A percentile compares a stretch with the other conserved stretches of the same genome.
These are phyloP conservation scores for Nyctibius bracteatus DNA, from an alignment of 2,113 vertebrate genomes.

Conservation along the genomic window DNA sequence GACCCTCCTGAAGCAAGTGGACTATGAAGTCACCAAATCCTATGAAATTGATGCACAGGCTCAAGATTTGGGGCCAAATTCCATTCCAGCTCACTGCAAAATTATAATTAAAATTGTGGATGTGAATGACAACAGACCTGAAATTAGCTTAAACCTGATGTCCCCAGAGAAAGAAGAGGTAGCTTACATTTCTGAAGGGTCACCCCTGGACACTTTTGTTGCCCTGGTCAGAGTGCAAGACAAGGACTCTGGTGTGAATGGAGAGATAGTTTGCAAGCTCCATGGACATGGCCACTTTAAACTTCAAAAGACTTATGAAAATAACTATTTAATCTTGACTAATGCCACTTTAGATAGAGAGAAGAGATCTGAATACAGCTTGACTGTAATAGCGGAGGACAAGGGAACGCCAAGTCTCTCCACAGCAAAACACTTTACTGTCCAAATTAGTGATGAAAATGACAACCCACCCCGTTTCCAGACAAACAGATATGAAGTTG, in stretches of 20 bases:
- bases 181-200: constrained; percentile 91
- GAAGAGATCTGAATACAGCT: constrained; percentile 92
- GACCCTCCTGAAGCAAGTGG: constrained; percentile 89
- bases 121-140: constrained; percentile 96
- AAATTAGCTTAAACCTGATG: constrained; percentile 95
- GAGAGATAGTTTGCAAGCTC: constrained; percentile 88
- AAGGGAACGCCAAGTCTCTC: constrained; percentile 89
- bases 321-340: constrained; percentile 95
- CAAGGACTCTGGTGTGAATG: constrained; percentile 89
- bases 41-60: constrained; percentile 96
- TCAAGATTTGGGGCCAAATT: constrained; percentile 95
- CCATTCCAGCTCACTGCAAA: constrained; percentile 95
- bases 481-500: constrained; percentile 91
- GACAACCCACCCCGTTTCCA: constrained; percentile 95
- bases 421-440: constrained; percentile 93
- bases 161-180: constrained; percentile 90
- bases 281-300: constrained; percentile 95
- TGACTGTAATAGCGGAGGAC: constrained; percentile 95
- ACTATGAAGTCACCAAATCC: constrained; percentile 86
- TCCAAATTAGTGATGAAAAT: constrained; percentile 93
- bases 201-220: constrained; percentile 89
- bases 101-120: constrained; percentile 94
- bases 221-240: constrained; percentile 94
- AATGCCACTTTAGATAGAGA: constrained; percentile 93
- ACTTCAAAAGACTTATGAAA: constrained; percentile 93